phyloP scores from a whole-genome alignment of 2,888 invertebrate species.

The Vesta saturnalis region DNA sequence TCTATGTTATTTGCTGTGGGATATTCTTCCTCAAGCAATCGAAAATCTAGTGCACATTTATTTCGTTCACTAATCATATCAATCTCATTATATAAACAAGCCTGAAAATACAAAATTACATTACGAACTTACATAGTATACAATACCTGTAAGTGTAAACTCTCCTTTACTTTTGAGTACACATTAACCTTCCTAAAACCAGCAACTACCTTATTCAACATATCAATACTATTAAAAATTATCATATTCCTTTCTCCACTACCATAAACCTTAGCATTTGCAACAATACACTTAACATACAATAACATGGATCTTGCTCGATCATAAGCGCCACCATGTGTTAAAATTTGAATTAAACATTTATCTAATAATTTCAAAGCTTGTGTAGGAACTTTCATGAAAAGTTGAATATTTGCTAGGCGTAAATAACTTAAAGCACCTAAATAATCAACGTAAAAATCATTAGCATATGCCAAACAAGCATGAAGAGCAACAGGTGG shows the following conservation, averaged over 20 bases:
- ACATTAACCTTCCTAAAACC: conserved; percentile 81
- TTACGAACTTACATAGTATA: conserved; percentile 20
- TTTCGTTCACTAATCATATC: conserved; percentile 78
- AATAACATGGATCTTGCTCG: conserved; percentile 79
- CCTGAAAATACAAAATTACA: conserved; percentile 63
- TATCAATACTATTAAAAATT: conserved; percentile 68
- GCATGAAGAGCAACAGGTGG: conserved; percentile 70
- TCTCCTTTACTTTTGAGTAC: conserved; percentile 77
- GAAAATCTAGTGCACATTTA: conserved; percentile 83
- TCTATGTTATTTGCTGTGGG: conserved; percentile 68
- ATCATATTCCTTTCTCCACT: conserved; percentile 65
- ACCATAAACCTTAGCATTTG: conserved; percentile 65
- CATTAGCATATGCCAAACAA: conserved; percentile 78
- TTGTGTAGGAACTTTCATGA: conserved; percentile 80
- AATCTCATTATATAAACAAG: conserved; percentile 79
- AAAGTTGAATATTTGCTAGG: conserved; percentile 79
- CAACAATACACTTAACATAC: conserved; percentile 81
- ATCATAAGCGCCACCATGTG: conserved; percentile 85
- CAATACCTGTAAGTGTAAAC: conserved; percentile 73
- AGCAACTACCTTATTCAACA: conserved; percentile 73
- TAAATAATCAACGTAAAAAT: conserved; percentile 81
- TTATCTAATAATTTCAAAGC: conserved; percentile 74
- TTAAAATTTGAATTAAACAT: conserved; percentile 72
- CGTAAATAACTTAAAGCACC: conserved; percentile 80
- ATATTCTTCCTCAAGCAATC: conserved; percentile 79